Percentiles rank a stretch among this genome's conserved stretches.
phyloP scores from a whole-genome alignment of 2,888 invertebrate genomes.

The Euzetes globulus region DNA sequence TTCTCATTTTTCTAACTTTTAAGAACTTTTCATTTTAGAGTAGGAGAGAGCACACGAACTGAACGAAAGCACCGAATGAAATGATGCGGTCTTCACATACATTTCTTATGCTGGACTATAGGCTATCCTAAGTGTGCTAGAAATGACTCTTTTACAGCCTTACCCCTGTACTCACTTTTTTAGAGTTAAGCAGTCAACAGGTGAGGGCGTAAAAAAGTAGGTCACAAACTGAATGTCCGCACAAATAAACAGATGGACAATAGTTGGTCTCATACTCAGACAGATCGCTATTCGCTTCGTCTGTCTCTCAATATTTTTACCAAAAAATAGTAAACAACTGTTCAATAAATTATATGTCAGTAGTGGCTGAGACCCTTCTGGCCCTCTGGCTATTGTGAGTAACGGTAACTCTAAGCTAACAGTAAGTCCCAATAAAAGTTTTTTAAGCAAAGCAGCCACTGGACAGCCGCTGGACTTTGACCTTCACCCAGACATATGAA shows the following conservation, averaged over 20 bases:
- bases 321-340: conserved; percentile 12
- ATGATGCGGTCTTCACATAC: background rate
- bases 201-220: conserved; percentile 27
- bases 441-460: background rate
- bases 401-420: conserved; percentile 22
- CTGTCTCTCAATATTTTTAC: background rate
- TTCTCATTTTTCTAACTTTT: background rate
- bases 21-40: no score
- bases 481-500: conserved; percentile 1
- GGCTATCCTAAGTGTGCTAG: background rate
- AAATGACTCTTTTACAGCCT: background rate
- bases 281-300: background rate
- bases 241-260: conserved; percentile 24
- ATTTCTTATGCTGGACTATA: background rate
- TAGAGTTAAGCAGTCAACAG: conserved; percentile 17
- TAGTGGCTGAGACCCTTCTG: conserved; percentile 1
- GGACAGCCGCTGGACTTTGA: background rate
- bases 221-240: conserved; percentile 3
- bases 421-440: background rate
- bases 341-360: conserved; percentile 28
- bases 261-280: background rate
- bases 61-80: no score
- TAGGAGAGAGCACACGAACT: no score
- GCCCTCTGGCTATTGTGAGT: conserved; percentile 1
- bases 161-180: conserved; percentile 25